Evolutionary conservation across 2,888 invertebrate species (phyloP).

Genomic region (Zaprionus obscuricornis): DNA sequence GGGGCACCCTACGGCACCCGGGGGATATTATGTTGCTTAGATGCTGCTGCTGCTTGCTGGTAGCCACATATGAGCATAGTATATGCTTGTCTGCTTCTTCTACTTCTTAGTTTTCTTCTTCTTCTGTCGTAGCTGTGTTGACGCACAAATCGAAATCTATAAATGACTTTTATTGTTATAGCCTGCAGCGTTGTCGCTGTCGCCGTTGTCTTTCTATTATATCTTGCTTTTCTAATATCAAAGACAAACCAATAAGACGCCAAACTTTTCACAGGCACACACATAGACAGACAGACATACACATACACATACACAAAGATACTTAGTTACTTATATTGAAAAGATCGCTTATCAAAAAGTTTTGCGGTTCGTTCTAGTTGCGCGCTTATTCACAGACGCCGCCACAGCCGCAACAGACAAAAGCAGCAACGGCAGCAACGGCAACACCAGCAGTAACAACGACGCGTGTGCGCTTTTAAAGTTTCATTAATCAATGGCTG

Average conservation of each 20-base stretch:
- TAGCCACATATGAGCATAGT: slow-evolving; percentile 31
- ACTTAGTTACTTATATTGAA: slow-evolving; percentile 38
- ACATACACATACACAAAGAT: neutral
- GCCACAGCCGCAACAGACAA: slow-evolving; percentile 43
- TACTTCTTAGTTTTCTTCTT: no score
- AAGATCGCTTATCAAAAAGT: slow-evolving; percentile 66
- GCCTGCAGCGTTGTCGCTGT: slow-evolving; percentile 56
- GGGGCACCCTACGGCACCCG: slow-evolving; percentile 1
- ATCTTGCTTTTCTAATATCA: slow-evolving; percentile 30
- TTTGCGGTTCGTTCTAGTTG: slow-evolving; percentile 66
- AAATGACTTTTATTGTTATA: slow-evolving; percentile 78
- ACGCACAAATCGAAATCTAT: slow-evolving; percentile 73
- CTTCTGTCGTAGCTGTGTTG: no score
- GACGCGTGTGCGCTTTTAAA: slow-evolving; percentile 67
- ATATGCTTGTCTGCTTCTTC: no score
- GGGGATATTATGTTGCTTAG: slow-evolving; percentile 2
- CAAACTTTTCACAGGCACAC: slow-evolving; percentile 56
- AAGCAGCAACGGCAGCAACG: neutral
- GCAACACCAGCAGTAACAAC: slow-evolving; percentile 10
- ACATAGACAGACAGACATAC: slow-evolving; percentile 10
- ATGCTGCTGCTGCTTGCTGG: neutral
- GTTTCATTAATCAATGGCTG: slow-evolving; percentile 71
- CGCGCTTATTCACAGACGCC: slow-evolving; percentile 47
- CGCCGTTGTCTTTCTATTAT: slow-evolving; percentile 24
- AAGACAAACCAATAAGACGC: slow-evolving; percentile 56